These are phyloP conservation scores for Auanema freiburgensis DNA, from an alignment of 2,888 invertebrate species.

Conservation along the genomic window DNA sequence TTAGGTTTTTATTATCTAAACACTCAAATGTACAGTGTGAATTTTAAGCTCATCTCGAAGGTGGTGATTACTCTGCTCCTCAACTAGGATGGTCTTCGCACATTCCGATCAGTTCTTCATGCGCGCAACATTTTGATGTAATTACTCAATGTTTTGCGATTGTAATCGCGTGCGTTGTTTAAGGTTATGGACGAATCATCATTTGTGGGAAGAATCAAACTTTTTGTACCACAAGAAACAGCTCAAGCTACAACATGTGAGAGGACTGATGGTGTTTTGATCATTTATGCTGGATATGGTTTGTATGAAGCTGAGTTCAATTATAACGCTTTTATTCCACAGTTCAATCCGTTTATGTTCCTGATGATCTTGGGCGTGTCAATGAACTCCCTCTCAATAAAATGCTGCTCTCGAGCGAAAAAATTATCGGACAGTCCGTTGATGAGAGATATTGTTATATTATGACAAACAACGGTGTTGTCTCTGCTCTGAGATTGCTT, in stretches of 20 bases:
- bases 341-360: constrained; percentile 14
- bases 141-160: not conserved
- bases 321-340: not conserved
- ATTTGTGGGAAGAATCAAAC: constrained; percentile 4
- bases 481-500: constrained; percentile 9
- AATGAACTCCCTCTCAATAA: constrained; percentile 8
- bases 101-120: not conserved
- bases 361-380: constrained; percentile 2
- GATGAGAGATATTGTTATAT: constrained; percentile 10
- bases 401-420: not conserved
- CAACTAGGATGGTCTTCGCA: constrained; percentile 4
- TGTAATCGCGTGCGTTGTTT: not conserved
- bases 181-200: constrained; percentile 10
- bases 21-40: not conserved
- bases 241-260: not conserved
- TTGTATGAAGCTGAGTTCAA: not conserved
- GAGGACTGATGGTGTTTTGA: constrained; percentile 14
- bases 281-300: constrained; percentile 16
- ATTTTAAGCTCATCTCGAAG: constrained; percentile 8
- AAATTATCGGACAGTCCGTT: constrained; percentile 7
- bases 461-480: constrained; percentile 8
- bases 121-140: constrained; percentile 6
- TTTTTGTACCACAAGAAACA: constrained; percentile 13
- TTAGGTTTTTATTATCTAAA: not conserved
- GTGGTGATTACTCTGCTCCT: constrained; percentile 3